Conservation (phyloP, 2,888 invertebrate genomes). For the Leuctra nigra region DNA sequence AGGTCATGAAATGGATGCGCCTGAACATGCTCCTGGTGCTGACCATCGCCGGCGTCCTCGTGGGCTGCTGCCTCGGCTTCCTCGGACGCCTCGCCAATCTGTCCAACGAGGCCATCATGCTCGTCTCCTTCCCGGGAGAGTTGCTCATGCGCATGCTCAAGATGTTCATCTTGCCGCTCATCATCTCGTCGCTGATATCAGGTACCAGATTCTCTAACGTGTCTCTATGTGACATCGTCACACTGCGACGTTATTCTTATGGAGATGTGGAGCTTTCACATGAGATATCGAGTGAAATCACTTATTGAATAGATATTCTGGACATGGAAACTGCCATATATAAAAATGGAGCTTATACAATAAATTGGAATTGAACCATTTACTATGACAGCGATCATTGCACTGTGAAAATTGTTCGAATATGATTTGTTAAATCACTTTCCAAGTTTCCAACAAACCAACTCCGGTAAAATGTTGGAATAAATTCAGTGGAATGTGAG, state of each 20-base stretch:
- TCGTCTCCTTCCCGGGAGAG: constrained; percentile 60
- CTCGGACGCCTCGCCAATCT: constrained; percentile 43
- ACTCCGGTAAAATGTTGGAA: no score
- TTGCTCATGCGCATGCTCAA: constrained; percentile 59
- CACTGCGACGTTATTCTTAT: background rate
- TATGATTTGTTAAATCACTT: no score
- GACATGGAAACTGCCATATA: no score
- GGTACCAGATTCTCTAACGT: constrained; percentile 37
- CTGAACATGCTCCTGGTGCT: constrained; percentile 51
- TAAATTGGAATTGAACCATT: no score
- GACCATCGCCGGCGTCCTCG: constrained; percentile 43
- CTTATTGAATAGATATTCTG: no score
- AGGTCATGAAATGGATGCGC: constrained; percentile 42
- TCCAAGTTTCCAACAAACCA: no score
- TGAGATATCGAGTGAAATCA: no score
- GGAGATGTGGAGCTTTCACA: no score
- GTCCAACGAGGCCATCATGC: constrained; percentile 45
- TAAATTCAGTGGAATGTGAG: no score
- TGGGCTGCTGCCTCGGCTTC: constrained; percentile 54
- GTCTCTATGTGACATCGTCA: background rate
- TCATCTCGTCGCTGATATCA: constrained; percentile 56
- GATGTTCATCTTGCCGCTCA: constrained; percentile 61
- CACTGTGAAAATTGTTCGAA: no score
- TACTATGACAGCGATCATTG: no score
- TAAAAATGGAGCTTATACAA: no score